Percentiles rank a stretch among this genome's conserved stretches.
Conservation (phyloP, 2,888 invertebrate genomes). For the Pherbina coryleti region DNA sequence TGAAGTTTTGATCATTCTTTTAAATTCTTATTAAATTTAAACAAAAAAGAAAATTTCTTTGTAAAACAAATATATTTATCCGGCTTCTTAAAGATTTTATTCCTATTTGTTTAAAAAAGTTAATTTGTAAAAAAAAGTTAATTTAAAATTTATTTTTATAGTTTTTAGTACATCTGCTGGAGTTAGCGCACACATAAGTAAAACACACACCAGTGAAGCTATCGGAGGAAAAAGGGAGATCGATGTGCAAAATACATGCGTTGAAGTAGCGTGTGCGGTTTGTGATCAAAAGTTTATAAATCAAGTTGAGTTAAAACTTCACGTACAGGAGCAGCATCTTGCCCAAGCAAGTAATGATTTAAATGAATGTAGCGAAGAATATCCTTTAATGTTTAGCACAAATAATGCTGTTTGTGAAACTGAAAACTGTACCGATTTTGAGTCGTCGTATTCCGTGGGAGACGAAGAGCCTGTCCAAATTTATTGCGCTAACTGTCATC, state of each 20-base stretch:
- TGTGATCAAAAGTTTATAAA: constrained; percentile 43
- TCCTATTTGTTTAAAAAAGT: too few species aligned
- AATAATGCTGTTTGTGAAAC: background rate
- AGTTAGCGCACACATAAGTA: background rate
- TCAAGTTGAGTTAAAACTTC: constrained; percentile 43
- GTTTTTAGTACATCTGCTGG: constrained; percentile 33
- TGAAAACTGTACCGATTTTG: background rate
- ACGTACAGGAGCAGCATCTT: constrained; percentile 41
- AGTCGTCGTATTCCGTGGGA: background rate
- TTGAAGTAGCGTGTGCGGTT: constrained; percentile 42
- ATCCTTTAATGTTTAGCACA: background rate
- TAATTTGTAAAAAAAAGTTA: background rate
- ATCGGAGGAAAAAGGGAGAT: background rate
- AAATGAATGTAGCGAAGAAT: background rate
- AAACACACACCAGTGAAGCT: constrained; percentile 17
- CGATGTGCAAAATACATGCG: background rate
- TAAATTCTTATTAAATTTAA: too few species aligned
- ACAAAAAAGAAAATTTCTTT: too few species aligned
- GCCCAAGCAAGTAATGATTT: background rate
- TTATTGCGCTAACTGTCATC: background rate
- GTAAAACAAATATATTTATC: too few species aligned
- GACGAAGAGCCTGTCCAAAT: background rate
- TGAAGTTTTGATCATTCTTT: too few species aligned
- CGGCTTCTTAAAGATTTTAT: too few species aligned
- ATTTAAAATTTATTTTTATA: background rate